A percentile compares a stretch with the other conserved stretches of the same genome.
phyloP scores from a whole-genome alignment of 2,113 vertebrate species.

The Odocoileus virginianus region DNA sequence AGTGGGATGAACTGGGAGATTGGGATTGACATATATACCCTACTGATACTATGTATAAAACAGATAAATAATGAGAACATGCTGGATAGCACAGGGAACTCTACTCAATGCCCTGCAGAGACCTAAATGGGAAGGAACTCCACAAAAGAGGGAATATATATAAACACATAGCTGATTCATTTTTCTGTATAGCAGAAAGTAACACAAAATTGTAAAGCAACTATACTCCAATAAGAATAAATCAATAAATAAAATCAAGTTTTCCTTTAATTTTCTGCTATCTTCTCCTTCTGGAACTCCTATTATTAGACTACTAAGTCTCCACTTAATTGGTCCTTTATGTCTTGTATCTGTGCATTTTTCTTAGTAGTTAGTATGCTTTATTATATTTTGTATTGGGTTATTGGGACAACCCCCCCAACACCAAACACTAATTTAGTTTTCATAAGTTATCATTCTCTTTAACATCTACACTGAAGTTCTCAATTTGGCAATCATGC shows the following conservation, averaged over 20 bases:
- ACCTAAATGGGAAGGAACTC: not conserved
- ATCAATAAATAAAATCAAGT: not conserved
- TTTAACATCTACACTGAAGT: not conserved
- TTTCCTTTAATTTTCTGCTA: not conserved
- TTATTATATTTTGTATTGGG: not conserved
- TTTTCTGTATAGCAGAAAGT: not conserved
- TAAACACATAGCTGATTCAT: not conserved
- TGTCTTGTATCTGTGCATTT: not conserved
- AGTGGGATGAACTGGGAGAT: not conserved
- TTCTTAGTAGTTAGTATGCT: not conserved
- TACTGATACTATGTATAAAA: not conserved
- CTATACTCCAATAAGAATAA: not conserved
- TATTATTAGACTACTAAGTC: not conserved
- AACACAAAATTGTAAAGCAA: not conserved
- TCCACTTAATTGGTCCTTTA: not conserved
- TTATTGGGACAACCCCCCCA: not conserved
- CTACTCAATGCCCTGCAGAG: not conserved
- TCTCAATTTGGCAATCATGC: slow-evolving; percentile 11
- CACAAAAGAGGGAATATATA: not conserved
- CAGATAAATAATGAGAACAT: not conserved
- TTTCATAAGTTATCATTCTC: not conserved
- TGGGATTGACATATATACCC: not conserved
- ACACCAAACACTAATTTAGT: not conserved
- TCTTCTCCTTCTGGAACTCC: not conserved
- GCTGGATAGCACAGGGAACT: not conserved